Conservation (phyloP, 92 coral and sea anemone species). For the Metridium senile region DNA sequence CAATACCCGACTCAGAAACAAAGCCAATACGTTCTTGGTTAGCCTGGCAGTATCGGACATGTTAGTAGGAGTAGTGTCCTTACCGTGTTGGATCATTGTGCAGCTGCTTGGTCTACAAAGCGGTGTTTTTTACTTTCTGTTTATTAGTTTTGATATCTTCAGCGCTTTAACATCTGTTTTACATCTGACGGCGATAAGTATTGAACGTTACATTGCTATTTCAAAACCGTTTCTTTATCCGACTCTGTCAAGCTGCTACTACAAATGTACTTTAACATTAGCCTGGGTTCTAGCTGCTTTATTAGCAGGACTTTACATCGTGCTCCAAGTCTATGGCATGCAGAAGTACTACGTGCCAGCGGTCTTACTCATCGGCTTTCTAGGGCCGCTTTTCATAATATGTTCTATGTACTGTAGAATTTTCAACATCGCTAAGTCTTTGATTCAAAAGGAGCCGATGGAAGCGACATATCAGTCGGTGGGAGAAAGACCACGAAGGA, state of each 20-base stretch:
- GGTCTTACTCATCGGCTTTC: slow-evolving; percentile 48
- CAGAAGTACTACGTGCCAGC: slow-evolving; percentile 29
- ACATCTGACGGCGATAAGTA: slow-evolving; percentile 63
- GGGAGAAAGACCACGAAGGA: slow-evolving; percentile 9
- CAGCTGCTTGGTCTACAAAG: slow-evolving; percentile 27
- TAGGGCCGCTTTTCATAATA: slow-evolving; percentile 38
- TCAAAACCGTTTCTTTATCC: slow-evolving; percentile 62
- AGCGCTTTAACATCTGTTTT: slow-evolving; percentile 54
- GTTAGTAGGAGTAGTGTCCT: slow-evolving; percentile 64
- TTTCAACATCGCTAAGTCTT: slow-evolving; percentile 44
- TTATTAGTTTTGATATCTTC: slow-evolving; percentile 50
- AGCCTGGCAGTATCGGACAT: slow-evolving; percentile 76
- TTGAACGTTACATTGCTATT: slow-evolving; percentile 58
- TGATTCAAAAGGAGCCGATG: slow-evolving; percentile 45
- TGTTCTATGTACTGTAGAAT: slow-evolving; percentile 47
- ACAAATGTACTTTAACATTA: slow-evolving; percentile 25
- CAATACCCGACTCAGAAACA: slow-evolving; percentile 63
- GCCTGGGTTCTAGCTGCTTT: slow-evolving; percentile 50
- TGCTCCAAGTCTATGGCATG: slow-evolving; percentile 18
- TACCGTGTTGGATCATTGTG: slow-evolving; percentile 64
- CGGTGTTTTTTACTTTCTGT: slow-evolving; percentile 31
- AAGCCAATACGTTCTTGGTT: slow-evolving; percentile 67
- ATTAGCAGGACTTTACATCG: slow-evolving; percentile 37
- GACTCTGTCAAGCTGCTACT: slow-evolving; percentile 37
- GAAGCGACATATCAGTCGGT: neutral